Percentiles rank a stretch among this genome's conserved stretches.
These are phyloP conservation scores for Xenops minutus DNA, from an alignment of 2,797 vertebrate genomes.

Conservation along the genomic window DNA sequence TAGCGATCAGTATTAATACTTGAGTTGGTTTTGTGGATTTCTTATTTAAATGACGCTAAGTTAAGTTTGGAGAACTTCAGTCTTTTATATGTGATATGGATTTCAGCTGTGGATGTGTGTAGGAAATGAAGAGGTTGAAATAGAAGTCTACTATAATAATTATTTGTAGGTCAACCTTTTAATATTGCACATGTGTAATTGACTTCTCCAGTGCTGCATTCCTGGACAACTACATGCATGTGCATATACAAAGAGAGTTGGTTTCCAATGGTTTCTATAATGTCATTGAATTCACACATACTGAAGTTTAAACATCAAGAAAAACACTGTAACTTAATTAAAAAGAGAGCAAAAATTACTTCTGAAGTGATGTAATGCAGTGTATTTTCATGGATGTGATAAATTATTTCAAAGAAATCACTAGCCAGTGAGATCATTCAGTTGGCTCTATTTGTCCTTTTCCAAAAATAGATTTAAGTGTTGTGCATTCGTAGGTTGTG, in stretches of 20 bases:
- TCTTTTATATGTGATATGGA: neutral
- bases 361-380: neutral
- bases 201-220: neutral
- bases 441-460: neutral
- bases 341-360: neutral
- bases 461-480: neutral
- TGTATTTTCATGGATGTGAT: neutral
- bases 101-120: neutral
- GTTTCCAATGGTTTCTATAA: neutral
- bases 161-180: neutral
- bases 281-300: neutral
- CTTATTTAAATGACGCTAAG: neutral
- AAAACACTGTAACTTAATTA: neutral
- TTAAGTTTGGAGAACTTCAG: neutral
- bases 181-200: neutral
- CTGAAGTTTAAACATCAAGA: neutral
- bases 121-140: neutral
- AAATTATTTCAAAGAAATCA: slow-evolving; percentile 30
- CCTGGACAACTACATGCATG: neutral
- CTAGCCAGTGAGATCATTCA: slow-evolving; percentile 28
- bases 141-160: neutral
- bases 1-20: neutral
- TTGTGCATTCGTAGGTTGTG: neutral
- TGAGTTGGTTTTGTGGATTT: neutral
- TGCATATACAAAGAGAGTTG: neutral